Base-by-base conservation (phyloP, 2,888 invertebrate species). In the Macropis europaea region DNA sequence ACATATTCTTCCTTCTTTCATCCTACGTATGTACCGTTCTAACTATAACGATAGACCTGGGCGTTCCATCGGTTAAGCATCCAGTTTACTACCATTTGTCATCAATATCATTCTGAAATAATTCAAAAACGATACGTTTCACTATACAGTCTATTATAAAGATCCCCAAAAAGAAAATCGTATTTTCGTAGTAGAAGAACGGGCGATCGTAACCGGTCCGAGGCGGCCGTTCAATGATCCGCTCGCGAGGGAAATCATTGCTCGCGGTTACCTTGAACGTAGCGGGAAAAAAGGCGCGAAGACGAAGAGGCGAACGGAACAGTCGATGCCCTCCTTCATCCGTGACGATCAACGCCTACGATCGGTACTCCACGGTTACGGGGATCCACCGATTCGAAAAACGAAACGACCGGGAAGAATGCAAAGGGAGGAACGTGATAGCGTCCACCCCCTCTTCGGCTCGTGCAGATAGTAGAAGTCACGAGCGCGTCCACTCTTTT, bases 361-460 rank as follows among this genome's bases (percentile, higher is more conserved):
- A 56, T 36, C 53, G 9, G 34, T 38, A 45, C 59, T 61, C 73
- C 56, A 62, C 54, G 9, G n/a, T 38, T 36, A 30, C 54, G 66
- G 26, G n/a, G 24, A 2, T 2, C 47, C 45, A 73, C 77, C 82
- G 84, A 86, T 84, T 77, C n/a, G n/a, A 84, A 85, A 82, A 84
- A 82, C 76, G 85, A 82, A 83, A 82, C n/a, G 72, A 82, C 68
- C 72, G 72, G 68, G 66, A 84, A 84, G 87, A 87, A 87, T 87
- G 87, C 84, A 86, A 87, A 87, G 86, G 86, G 83, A 87, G 86
- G 85, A 86, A 83, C 80, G 85, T 79, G 83, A 85, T 85, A 85
- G 85, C 69, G 81, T 59, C 80, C 78, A 82, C 81, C 81, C 82
- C 84, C 84, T 80, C 81, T 63, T 69, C 64, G 56, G 19, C 45